Evolutionary conservation across 1,140 invertebrate species (phyloP).

Genomic region (Drosophila biarmipes): DNA sequence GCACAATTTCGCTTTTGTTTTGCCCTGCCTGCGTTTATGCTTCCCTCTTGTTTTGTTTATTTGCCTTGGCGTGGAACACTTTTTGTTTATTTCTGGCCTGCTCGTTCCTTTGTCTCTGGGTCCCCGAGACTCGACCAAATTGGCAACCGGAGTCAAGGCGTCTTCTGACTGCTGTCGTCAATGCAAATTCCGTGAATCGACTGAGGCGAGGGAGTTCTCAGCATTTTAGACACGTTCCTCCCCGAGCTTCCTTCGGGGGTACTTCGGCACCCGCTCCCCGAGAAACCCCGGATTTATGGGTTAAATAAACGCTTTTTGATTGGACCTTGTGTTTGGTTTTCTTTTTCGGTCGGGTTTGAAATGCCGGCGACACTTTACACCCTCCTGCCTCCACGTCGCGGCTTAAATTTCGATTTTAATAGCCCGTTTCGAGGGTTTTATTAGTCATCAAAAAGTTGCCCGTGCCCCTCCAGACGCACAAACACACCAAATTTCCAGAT

Average conservation of each 20-base stretch:
- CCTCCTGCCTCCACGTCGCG: slow-evolving; percentile 1
- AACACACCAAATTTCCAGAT: slow-evolving; percentile 43
- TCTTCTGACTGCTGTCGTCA: slow-evolving; percentile 49
- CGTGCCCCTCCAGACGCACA: slow-evolving; percentile 5
- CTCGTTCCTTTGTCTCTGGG: slow-evolving; percentile 34
- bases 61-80: slow-evolving; percentile 71
- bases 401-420: slow-evolving; percentile 48
- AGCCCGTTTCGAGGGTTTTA: slow-evolving; percentile 42
- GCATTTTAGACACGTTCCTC: slow-evolving; percentile 70
- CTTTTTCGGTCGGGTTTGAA: slow-evolving; percentile 39
- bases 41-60: slow-evolving; percentile 58
- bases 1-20: slow-evolving; percentile 27
- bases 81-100: slow-evolving; percentile 63
- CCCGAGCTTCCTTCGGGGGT: slow-evolving; percentile 51
- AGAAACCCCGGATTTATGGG: slow-evolving; percentile 68
- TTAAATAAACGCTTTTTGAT: slow-evolving; percentile 80
- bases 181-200: slow-evolving; percentile 63
- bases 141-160: slow-evolving; percentile 42
- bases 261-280: slow-evolving; percentile 3
- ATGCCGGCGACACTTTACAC: slow-evolving; percentile 60
- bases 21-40: slow-evolving; percentile 30
- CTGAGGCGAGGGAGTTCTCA: slow-evolving; percentile 48
- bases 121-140: slow-evolving; percentile 36
- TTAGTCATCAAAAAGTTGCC: slow-evolving; percentile 47
- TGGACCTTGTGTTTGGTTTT: slow-evolving; percentile 44